Evolutionary conservation across 2,113 vertebrate species (phyloP).

Genomic region (Odocoileus hemionus): DNA sequence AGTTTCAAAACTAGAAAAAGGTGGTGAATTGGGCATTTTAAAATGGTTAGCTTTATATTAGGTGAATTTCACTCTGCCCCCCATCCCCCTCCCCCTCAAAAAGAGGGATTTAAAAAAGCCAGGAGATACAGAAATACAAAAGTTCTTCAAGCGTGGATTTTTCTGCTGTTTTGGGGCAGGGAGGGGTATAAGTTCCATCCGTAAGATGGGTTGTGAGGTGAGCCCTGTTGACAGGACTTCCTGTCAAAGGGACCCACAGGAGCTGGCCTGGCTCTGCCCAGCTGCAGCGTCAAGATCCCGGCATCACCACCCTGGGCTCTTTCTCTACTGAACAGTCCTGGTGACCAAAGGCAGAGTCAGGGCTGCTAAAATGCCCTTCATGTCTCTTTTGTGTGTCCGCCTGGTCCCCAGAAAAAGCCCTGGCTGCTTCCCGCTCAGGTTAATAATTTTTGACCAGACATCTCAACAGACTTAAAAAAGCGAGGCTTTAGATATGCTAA

Average conservation of each 20-base stretch:
- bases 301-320: slow-evolving; percentile 2
- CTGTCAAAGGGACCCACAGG: background rate
- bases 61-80: background rate
- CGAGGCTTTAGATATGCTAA: slow-evolving; percentile 23
- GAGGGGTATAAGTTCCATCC: background rate
- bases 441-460: background rate
- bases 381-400: slow-evolving; percentile 38
- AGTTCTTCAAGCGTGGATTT: background rate
- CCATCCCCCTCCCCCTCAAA: fast-evolving
- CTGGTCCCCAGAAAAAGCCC: background rate
- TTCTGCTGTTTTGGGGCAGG: too few species aligned
- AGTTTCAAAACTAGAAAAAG: background rate
- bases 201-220: fast-evolving
- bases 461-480: background rate
- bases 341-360: slow-evolving; percentile 63
- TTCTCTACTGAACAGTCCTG: background rate
- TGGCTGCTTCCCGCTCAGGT: background rate
- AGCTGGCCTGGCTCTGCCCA: background rate
- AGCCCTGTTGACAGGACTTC: background rate
- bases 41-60: background rate
- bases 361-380: slow-evolving; percentile 53
- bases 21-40: background rate
- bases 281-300: slow-evolving; percentile 5
- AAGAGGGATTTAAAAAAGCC: background rate
- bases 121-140: background rate